Base-by-base conservation (phyloP, 2,113 vertebrate species). In the Sinosuthora webbiana region DNA sequence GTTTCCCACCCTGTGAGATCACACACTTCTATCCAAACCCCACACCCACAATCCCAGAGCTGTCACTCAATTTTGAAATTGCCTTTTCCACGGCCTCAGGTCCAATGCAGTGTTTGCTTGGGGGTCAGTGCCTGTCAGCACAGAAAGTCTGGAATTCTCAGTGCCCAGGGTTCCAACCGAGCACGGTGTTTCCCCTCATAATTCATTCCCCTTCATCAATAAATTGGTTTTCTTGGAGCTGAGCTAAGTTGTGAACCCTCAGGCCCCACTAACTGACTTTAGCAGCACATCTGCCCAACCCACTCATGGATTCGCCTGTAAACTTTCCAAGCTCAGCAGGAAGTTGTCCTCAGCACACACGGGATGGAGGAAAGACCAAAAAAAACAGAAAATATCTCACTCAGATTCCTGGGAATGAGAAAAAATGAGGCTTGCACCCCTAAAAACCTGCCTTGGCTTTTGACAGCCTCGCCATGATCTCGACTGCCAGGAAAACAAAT, bases 351-450 rank as follows among this genome's bases (percentile, higher is more conserved):
- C 20, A 20, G 24, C 19, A 33, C 1, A 1, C 41, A 4, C 0
- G 0, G 28, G 5, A 21, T 41, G 25, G 28, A 42, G 53, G 15
- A 49, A 50, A 35, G 68, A 71, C 4, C 33, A 13, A 8, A 52
- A 47, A 65, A 35, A 6, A 0, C 17, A 0, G 0, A 10, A 31
- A 88, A 57, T 4, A 63, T 39, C 18, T 28, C 13, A 0, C 24
- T 81, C 15, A 18, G 24, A 30, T 67, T 60, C 30, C 69, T 42
- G 13, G 33, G 47, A 83, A 50, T 5, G 7, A 62, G n/a, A 28
- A 18, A 35, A 53, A 83, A 35, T 0, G 5, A n/a, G 8, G 11
- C 6, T 57, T 11, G 3, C 44, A 55, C 77, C 39, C 50, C 45
- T 65, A 83, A 65, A 50, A 92, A 42, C 10, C 67, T 28, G 13